A percentile compares a stretch with the other conserved stretches of the same genome.
These are phyloP conservation scores for Chaetodon trifasciatus DNA, from an alignment of 2,797 vertebrate species.

Conservation along the genomic window DNA sequence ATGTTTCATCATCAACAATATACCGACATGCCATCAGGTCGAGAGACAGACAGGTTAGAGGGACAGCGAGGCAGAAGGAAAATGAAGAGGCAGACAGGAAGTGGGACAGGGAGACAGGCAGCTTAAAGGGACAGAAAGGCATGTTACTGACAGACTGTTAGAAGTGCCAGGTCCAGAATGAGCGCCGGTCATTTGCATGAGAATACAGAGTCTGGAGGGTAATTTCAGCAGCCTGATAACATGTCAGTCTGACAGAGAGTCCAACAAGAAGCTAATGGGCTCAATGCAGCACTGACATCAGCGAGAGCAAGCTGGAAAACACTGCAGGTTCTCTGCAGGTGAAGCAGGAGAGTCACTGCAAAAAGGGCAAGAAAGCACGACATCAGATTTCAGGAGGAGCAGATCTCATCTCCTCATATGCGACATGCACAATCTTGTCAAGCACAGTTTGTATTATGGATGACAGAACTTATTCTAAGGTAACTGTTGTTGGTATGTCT, in stretches of 20 bases:
- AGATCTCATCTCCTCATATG: neutral
- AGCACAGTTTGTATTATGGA: neutral
- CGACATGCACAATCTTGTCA: neutral
- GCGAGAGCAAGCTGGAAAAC: constrained; percentile 16
- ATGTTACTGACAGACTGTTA: constrained; percentile 25
- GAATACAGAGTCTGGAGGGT: constrained; percentile 49
- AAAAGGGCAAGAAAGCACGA: neutral
- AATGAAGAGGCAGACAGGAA: constrained; percentile 13
- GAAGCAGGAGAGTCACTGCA: neutral
- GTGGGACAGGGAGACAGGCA: constrained; percentile 13
- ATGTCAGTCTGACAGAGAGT: constrained; percentile 48
- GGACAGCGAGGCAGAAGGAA: neutral
- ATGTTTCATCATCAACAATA: too few species aligned
- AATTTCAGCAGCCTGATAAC: constrained; percentile 59
- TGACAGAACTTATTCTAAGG: neutral
- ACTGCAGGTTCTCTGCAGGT: constrained; percentile 12
- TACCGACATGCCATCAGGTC: neutral
- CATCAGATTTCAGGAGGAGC: neutral
- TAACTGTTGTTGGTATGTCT: too few species aligned
- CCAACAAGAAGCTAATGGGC: constrained; percentile 53
- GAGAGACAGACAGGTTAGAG: neutral
- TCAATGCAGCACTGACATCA: constrained; percentile 18
- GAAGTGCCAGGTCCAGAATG: constrained; percentile 20
- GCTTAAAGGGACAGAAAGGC: constrained; percentile 18
- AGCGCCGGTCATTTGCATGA: constrained; percentile 63